Evolutionary conservation across 2,797 vertebrate species (phyloP), one percentile per base, ranked within the genome.

Genomic region (Gambusia yucatana): DNA sequence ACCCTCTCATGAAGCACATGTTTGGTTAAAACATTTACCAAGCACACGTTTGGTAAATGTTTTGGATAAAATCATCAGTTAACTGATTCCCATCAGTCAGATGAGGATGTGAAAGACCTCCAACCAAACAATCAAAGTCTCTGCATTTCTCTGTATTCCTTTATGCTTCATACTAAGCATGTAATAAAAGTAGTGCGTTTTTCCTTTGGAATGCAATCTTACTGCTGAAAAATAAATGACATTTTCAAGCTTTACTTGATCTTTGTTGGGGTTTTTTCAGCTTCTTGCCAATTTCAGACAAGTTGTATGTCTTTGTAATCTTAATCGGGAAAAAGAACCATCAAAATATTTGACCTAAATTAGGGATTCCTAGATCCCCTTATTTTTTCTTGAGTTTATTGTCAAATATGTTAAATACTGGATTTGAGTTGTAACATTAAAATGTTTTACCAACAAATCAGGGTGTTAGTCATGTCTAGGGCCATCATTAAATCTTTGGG

Each of bases 61-160:
- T 88, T 84, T 72, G 20, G 48, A 84, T 75, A 3, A 77, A 82
- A 76, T 75, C 77, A 90, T 92, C 72, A 83, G 79, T 55, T 33
- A 41, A 57, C 55, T 65, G 61, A 52, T 73, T 86, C 72, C 75
- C 39, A 69, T 82, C 59, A 48, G 30, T 71, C 47, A 82, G 71
- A 77, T 76, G 50, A 81, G 82, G 76, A 25, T 46, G 72, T 59
- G 3, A 50, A 28, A 78, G 52, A 70, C 50, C 17, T n/a, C 52
- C 52, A 48, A 63, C 69, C 73, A 75, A 84, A 63, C 61, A 77
- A 50, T 77, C 41, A 67, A 39, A 79, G 36, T 13, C 36, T 65
- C 77, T 63, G 63, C 14, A 57, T 41, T 77, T 63, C n/a, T 88
- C 43, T 77, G 46, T 70, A 84, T 80, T 28, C 36, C 55, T 57